Conservation (phyloP, 2,797 vertebrate species). For the Myripristis jacobus region DNA sequence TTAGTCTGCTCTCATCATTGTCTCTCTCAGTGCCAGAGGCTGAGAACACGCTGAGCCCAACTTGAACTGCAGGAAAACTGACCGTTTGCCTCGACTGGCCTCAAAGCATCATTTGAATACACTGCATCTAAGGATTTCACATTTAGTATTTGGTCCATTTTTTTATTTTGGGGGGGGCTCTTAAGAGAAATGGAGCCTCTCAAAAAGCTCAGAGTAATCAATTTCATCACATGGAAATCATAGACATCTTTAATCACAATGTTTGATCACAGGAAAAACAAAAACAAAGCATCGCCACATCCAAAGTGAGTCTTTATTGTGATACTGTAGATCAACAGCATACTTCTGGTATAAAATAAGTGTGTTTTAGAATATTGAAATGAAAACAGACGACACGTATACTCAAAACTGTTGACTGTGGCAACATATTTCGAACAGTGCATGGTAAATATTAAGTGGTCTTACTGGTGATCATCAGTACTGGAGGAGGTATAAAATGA, state of each 20-base stretch:
- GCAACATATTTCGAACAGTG: conserved; percentile 53
- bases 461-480: conserved; percentile 48
- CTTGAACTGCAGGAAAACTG: conserved; percentile 36
- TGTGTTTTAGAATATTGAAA: conserved; percentile 51
- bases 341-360: conserved; percentile 60
- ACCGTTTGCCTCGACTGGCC: neutral
- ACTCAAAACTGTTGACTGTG: conserved; percentile 39
- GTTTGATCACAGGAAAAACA: neutral
- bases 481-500: conserved; percentile 68
- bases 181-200: neutral
- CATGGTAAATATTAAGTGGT: conserved; percentile 49
- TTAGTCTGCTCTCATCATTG: conserved; percentile 21
- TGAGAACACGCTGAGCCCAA: conserved; percentile 24
- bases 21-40: conserved; percentile 37
- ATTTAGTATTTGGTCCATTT: neutral
- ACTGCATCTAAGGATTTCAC: neutral
- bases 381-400: conserved; percentile 50
- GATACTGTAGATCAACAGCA: conserved; percentile 49
- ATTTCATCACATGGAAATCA: neutral
- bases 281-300: conserved; percentile 29
- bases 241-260: neutral
- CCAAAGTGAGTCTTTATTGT: conserved; percentile 65
- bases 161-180: neutral
- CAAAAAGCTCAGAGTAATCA: neutral
- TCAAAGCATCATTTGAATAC: conserved; percentile 27